Percentiles rank a stretch among this genome's conserved stretches.
phyloP scores from a whole-genome alignment of 2,113 vertebrate genomes.

The Rhynchomys soricoides region DNA sequence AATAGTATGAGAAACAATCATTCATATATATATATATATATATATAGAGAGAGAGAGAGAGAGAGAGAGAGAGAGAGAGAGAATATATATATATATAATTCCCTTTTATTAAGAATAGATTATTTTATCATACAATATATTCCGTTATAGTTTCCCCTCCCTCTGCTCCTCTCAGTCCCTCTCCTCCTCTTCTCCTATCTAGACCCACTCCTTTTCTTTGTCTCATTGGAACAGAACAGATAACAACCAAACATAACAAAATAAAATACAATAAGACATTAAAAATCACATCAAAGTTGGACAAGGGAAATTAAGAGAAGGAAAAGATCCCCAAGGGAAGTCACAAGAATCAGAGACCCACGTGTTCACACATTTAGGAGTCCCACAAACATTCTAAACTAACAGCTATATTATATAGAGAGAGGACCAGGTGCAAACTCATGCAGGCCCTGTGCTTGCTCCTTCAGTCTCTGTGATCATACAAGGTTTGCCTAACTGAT shows the following conservation, averaged over 20 bases:
- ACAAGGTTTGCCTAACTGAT: neutral
- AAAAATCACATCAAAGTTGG: neutral
- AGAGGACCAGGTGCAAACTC: neutral
- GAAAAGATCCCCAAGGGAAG: neutral
- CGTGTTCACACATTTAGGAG: neutral
- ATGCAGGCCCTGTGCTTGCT: neutral
- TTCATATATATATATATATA: no score
- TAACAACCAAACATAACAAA: neutral
- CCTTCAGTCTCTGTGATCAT: neutral
- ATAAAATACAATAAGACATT: neutral
- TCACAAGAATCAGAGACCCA: neutral
- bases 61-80: no score
- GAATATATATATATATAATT: no score
- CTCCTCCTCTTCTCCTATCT: neutral
- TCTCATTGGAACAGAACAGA: neutral
- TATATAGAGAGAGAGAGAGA: no score
- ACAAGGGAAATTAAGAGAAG: neutral
- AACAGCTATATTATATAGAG: neutral
- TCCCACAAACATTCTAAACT: neutral
- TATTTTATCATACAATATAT: neutral
- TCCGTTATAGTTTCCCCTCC: neutral
- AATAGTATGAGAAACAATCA: neutral
- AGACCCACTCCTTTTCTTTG: neutral
- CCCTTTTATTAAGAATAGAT: neutral
- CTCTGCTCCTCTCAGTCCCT: neutral